These are phyloP conservation scores for Pollenia griseotomentosa DNA, from an alignment of 2,888 invertebrate species.

Conservation along the genomic window DNA sequence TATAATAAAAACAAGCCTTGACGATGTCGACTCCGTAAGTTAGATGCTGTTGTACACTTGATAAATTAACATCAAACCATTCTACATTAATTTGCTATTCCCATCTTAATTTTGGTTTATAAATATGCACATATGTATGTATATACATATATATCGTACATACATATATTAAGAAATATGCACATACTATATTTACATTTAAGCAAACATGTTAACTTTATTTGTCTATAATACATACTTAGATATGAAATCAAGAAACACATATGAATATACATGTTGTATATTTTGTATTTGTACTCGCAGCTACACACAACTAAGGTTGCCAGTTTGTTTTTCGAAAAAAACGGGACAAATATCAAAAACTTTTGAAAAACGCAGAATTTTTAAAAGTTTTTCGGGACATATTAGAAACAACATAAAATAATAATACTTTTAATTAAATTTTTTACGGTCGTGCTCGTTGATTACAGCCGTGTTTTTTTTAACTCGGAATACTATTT, in stretches of 20 bases:
- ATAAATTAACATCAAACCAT: constrained; percentile 72
- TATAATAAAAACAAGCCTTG: constrained; percentile 30
- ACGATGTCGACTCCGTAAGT: constrained; percentile 56
- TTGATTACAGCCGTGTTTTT: too few species aligned
- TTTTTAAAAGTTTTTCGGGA: too few species aligned
- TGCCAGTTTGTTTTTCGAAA: too few species aligned
- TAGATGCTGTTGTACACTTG: constrained; percentile 71
- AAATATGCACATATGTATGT: not conserved
- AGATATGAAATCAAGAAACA: not conserved
- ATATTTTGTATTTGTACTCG: not conserved
- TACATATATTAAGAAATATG: not conserved
- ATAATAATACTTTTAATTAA: too few species aligned
- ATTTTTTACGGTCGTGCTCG: too few species aligned
- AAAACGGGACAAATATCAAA: too few species aligned
- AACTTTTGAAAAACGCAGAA: too few species aligned
- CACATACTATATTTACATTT: constrained; percentile 13
- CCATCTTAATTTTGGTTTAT: constrained; percentile 58
- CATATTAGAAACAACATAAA: too few species aligned
- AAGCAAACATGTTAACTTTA: constrained; percentile 60
- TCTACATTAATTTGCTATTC: constrained; percentile 63
- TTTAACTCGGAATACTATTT: too few species aligned
- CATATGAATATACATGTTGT: not conserved
- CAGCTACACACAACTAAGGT: not conserved
- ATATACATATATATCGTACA: not conserved
- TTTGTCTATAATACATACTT: constrained; percentile 25